These are phyloP conservation scores for Rachycentron canadum DNA, from an alignment of 2,797 vertebrate species.

Conservation along the genomic window DNA sequence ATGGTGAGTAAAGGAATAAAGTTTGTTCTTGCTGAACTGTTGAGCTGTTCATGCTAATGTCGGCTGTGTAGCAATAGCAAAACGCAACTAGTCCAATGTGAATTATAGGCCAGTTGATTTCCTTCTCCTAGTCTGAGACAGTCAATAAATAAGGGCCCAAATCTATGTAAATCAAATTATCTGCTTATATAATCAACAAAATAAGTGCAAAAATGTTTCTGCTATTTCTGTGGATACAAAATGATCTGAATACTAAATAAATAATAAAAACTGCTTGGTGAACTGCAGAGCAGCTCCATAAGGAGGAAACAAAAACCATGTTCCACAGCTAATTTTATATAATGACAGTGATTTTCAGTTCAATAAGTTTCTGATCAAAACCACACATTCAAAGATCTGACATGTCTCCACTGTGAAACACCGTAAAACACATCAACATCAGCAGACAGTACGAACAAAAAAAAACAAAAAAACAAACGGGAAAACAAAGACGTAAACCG, in stretches of 20 bases:
- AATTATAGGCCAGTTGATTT: no score
- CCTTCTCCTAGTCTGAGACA: neutral
- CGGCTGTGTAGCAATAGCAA: no score
- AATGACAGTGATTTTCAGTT: neutral
- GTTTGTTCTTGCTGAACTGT: no score
- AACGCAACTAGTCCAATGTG: no score
- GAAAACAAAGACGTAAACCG: constrained; percentile 2
- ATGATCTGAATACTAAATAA: constrained; percentile 39
- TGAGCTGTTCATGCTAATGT: no score
- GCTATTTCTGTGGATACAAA: constrained; percentile 2
- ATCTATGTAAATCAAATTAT: neutral
- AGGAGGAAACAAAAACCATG: neutral
- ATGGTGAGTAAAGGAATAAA: no score
- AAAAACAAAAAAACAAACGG: neutral
- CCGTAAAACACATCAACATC: constrained; percentile 16
- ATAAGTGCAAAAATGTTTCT: neutral
- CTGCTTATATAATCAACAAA: no score
- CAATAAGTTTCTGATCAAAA: neutral
- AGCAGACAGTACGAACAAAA: constrained; percentile 32
- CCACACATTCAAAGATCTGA: neutral
- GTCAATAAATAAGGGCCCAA: neutral
- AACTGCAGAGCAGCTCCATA: constrained; percentile 6
- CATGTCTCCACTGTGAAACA: neutral
- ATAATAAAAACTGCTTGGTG: no score
- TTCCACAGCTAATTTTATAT: neutral